A percentile compares a stretch with the other conserved stretches of the same genome.
phyloP scores from a whole-genome alignment of 1,140 invertebrate genomes.

The Euborellia annulipes region DNA sequence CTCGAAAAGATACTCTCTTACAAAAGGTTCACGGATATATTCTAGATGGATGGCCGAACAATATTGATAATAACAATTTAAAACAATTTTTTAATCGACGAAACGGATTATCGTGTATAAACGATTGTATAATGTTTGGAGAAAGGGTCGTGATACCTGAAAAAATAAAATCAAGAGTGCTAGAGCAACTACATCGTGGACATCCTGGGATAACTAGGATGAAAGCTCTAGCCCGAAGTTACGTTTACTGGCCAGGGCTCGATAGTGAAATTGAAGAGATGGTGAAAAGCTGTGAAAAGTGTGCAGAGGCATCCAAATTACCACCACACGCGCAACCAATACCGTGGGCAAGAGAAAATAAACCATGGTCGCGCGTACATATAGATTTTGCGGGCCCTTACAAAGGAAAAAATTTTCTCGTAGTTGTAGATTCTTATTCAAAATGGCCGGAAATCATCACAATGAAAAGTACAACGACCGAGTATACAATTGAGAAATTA shows the following conservation, averaged over 20 bases:
- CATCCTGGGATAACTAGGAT: conserved; percentile 21
- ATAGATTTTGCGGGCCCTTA: conserved; percentile 15
- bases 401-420: conserved; percentile 12
- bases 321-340: background rate
- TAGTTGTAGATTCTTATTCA: conserved; percentile 17
- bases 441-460: conserved; percentile 15
- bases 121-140: conserved; percentile 3
- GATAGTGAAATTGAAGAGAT: conserved; percentile 17
- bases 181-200: conserved; percentile 16
- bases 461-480: conserved; percentile 7
- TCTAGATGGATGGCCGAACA: too few relatives aligned
- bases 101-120: too few relatives aligned
- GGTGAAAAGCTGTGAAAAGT: conserved; percentile 18
- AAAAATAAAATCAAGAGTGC: background rate
- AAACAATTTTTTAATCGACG: too few relatives aligned
- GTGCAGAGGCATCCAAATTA: conserved; percentile 9
- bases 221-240: conserved; percentile 21
- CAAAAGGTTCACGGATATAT: too few relatives aligned
- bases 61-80: too few relatives aligned
- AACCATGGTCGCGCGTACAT: conserved; percentile 11
- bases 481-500: conserved; percentile 15
- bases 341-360: background rate
- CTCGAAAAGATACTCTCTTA: too few relatives aligned
- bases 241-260: conserved; percentile 22
- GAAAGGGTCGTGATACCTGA: conserved; percentile 1